These are phyloP conservation scores for Mycetomoellerius zeteki DNA, from an alignment of 1,140 invertebrate species.

Conservation along the genomic window DNA sequence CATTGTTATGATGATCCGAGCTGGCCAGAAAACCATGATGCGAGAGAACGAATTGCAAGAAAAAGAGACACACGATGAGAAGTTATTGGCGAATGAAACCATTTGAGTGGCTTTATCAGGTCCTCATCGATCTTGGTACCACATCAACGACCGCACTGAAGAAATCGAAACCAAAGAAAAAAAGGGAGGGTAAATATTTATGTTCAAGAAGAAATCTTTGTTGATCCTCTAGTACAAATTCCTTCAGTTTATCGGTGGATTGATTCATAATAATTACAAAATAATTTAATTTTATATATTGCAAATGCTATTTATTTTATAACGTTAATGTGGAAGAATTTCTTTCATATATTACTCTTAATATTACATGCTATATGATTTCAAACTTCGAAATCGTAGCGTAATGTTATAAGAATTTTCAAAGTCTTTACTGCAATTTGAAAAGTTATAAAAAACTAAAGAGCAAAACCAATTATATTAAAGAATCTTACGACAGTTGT, in stretches of 20 bases:
- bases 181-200: slow-evolving; percentile 4
- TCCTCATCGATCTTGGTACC: slow-evolving; percentile 66
- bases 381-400: not conserved
- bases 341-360: not conserved
- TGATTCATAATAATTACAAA: slow-evolving; percentile 8
- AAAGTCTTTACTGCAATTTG: slow-evolving; percentile 4
- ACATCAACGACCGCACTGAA: slow-evolving; percentile 48
- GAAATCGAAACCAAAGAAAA: slow-evolving; percentile 27
- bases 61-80: slow-evolving; percentile 31
- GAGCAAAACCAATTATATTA: too few species aligned
- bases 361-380: not conserved
- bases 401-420: not conserved
- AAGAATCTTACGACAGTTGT: too few species aligned
- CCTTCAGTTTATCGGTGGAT: slow-evolving; percentile 10
- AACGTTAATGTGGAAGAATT: not conserved
- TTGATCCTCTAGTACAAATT: not conserved
- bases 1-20: slow-evolving; percentile 51
- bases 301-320: not conserved
- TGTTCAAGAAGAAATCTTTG: slow-evolving; percentile 20
- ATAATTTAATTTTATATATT: not conserved
- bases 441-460: not conserved
- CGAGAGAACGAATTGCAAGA: slow-evolving; percentile 28
- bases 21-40: slow-evolving; percentile 21
- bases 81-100: slow-evolving; percentile 66
- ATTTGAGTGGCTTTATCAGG: slow-evolving; percentile 70